Percentiles rank a stretch among this genome's conserved stretches.
Conservation (phyloP, 2,888 invertebrate genomes). For the Actias luna region DNA sequence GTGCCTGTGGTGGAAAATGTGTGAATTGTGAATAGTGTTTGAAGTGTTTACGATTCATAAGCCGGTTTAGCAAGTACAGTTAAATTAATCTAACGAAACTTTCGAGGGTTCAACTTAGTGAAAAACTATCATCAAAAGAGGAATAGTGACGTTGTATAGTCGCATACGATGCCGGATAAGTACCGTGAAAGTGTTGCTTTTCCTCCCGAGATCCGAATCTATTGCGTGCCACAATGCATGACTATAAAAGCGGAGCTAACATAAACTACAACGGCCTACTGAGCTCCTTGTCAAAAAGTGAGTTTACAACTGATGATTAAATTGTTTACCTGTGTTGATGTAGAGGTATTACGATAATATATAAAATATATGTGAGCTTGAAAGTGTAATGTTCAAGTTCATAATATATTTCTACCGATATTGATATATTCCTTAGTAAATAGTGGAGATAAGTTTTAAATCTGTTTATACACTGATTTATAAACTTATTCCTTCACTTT, state of each 20-base stretch:
- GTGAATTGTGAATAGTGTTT: conserved; percentile 67
- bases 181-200: conserved; percentile 74
- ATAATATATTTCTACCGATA: background rate
- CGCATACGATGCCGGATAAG: conserved; percentile 76
- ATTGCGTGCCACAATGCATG: conserved; percentile 73
- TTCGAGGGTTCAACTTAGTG: conserved; percentile 55
- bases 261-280: conserved; percentile 73
- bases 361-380: background rate
- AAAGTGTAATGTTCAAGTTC: background rate
- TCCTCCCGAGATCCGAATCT: conserved; percentile 63
- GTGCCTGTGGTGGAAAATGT: conserved; percentile 65
- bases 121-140: conserved; percentile 63
- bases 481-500: background rate
- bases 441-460: background rate
- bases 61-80: conserved; percentile 50
- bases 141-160: conserved; percentile 73
- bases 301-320: conserved; percentile 50
- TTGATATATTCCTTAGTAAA: background rate
- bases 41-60: conserved; percentile 57
- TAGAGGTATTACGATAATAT: background rate
- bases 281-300: conserved; percentile 75
- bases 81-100: conserved; percentile 57
- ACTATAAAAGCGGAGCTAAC: conserved; percentile 75
- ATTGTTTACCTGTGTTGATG: conserved; percentile 20
- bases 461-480: background rate